Evolutionary conservation across 2,888 invertebrate species (phyloP).

Genomic region (Luperina testacea): DNA sequence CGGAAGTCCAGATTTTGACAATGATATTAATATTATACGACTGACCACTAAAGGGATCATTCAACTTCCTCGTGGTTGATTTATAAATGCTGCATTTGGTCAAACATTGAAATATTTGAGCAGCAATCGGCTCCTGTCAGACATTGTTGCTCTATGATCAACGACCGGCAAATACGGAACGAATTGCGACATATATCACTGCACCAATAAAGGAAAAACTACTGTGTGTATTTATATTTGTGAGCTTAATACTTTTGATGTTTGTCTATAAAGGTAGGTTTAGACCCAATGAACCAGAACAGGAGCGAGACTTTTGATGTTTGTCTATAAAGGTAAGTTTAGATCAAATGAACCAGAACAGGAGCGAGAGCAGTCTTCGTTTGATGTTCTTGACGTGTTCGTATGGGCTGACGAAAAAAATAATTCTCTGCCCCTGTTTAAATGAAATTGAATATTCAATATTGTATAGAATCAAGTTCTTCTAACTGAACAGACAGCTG

Average conservation of each 20-base stretch:
- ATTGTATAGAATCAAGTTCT: background rate
- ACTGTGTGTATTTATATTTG: background rate
- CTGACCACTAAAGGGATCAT: slow-evolving; percentile 6
- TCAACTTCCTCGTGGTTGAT: slow-evolving; percentile 1
- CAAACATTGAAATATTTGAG: slow-evolving; percentile 24
- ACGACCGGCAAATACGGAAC: slow-evolving; percentile 6
- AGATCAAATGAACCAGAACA: background rate
- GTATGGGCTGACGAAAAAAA: too few species aligned
- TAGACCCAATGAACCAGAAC: background rate
- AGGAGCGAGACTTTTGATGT: background rate
- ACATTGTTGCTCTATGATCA: slow-evolving; percentile 3
- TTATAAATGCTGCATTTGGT: background rate
- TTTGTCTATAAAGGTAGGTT: background rate
- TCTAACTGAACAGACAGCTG: background rate
- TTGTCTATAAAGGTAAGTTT: background rate
- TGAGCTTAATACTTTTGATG: background rate
- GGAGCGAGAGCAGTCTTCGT: background rate
- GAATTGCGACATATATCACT: slow-evolving; percentile 35
- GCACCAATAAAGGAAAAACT: slow-evolving; percentile 28
- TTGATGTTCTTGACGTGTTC: background rate
- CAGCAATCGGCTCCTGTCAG: slow-evolving; percentile 8
- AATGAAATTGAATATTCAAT: background rate
- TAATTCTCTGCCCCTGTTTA: background rate
- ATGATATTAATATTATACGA: slow-evolving; percentile 26
- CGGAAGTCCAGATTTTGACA: slow-evolving; percentile 17